Evolutionary conservation across 2,797 vertebrate genomes (phyloP).

Genomic region (Scarus forsteni): DNA sequence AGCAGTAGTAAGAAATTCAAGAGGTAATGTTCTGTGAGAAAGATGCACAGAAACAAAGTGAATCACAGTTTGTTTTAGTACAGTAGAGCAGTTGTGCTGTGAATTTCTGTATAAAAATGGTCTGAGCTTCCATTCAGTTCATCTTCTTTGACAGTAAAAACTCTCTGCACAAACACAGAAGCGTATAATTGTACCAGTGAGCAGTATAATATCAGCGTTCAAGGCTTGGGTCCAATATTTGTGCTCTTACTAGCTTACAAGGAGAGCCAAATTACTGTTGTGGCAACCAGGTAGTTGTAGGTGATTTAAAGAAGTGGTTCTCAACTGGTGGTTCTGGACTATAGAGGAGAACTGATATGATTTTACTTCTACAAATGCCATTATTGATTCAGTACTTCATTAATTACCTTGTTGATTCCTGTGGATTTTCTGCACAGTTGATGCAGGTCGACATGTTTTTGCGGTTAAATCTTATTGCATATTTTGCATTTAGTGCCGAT

Average conservation of each 20-base stretch:
- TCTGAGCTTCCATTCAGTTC: slow-evolving; percentile 21
- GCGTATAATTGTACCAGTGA: slow-evolving; percentile 14
- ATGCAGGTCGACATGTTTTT: too few relatives aligned
- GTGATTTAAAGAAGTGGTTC: too few relatives aligned
- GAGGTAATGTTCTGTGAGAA: slow-evolving; percentile 66
- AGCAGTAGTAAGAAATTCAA: slow-evolving; percentile 70
- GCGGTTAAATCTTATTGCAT: too few relatives aligned
- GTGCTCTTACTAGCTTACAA: neutral
- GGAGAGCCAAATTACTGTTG: slow-evolving; percentile 1
- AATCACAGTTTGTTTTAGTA: slow-evolving; percentile 76
- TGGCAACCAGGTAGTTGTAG: slow-evolving; percentile 5
- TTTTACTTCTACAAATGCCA: too few relatives aligned
- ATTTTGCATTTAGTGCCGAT: too few relatives aligned
- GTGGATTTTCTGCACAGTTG: too few relatives aligned
- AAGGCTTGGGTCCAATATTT: slow-evolving; percentile 4
- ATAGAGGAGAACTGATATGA: too few relatives aligned
- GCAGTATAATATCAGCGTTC: slow-evolving; percentile 10
- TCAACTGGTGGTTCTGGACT: too few relatives aligned
- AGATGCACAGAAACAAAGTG: slow-evolving; percentile 59
- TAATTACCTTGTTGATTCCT: too few relatives aligned
- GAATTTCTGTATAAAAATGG: slow-evolving; percentile 48
- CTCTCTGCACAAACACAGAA: slow-evolving; percentile 40
- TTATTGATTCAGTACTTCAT: too few relatives aligned
- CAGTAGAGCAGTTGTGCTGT: slow-evolving; percentile 59
- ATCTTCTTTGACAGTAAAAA: slow-evolving; percentile 43